A percentile compares a stretch with the other conserved stretches of the same genome.
Evolutionary conservation across 2,797 vertebrate genomes (phyloP).

Genomic region (Periparus ater): DNA sequence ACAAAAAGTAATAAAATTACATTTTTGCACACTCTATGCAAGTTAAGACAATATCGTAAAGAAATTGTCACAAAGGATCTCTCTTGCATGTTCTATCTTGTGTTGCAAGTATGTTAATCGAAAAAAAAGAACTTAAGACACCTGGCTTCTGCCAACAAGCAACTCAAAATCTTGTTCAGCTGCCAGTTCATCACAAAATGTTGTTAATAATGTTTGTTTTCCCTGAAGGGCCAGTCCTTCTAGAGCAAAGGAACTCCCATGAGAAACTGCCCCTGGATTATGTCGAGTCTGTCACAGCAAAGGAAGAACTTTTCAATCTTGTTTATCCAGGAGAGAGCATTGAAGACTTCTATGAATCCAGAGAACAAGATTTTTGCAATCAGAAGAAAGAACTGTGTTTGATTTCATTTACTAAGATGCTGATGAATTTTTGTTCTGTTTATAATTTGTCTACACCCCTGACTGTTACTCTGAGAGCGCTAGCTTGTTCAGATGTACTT

Average conservation of each 20-base stretch:
- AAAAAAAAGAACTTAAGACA: constrained; percentile 60
- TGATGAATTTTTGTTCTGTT: constrained; percentile 77
- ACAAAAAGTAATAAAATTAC: neutral
- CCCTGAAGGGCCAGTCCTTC: constrained; percentile 83
- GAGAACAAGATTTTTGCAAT: constrained; percentile 55
- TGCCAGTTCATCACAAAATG: neutral
- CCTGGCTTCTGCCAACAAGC: constrained; percentile 47
- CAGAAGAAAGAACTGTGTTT: constrained; percentile 73
- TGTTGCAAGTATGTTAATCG: constrained; percentile 53
- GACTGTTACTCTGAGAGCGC: constrained; percentile 51
- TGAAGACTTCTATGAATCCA: constrained; percentile 59
- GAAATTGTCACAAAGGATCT: constrained; percentile 40
- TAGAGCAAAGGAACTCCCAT: constrained; percentile 78
- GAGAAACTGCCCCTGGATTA: constrained; percentile 84
- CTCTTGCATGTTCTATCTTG: constrained; percentile 53
- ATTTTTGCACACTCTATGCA: neutral
- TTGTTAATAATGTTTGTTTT: neutral
- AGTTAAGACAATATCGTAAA: constrained; percentile 27
- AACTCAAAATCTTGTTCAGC: constrained; percentile 50
- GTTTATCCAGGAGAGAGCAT: constrained; percentile 70
- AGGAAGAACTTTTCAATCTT: constrained; percentile 80
- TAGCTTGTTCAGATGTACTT: constrained; percentile 28
- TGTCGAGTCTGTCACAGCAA: constrained; percentile 69
- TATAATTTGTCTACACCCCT: constrained; percentile 77
- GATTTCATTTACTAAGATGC: constrained; percentile 76